Conservation (phyloP, 2,888 invertebrate genomes). For the Fabriciana adippe region DNA sequence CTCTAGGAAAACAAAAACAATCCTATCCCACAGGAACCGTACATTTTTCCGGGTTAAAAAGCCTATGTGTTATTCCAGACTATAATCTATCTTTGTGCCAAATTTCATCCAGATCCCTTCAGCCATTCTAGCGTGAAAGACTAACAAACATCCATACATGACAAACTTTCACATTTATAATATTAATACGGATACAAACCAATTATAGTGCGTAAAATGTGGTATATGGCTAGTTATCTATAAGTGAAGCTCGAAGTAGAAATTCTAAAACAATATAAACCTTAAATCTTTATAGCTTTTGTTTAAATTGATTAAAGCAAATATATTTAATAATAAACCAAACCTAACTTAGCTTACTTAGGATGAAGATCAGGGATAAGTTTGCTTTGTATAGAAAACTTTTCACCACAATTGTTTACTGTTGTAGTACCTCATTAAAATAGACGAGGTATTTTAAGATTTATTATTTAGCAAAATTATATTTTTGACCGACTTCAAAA, state of each 20-base stretch:
- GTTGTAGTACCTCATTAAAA: constrained; percentile 10
- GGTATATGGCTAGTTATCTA: neutral
- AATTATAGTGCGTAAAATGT: neutral
- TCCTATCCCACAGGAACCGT: too few species aligned
- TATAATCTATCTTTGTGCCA: too few species aligned
- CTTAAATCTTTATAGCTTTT: constrained; percentile 1
- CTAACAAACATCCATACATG: too few species aligned
- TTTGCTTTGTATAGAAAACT: constrained; percentile 11
- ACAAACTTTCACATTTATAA: too few species aligned
- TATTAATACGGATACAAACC: too few species aligned
- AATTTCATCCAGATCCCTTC: too few species aligned
- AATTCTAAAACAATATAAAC: constrained; percentile 6
- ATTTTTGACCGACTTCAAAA: too few species aligned
- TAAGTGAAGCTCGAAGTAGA: neutral
- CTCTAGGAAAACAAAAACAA: too few species aligned
- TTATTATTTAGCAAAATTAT: neutral
- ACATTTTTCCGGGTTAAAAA: too few species aligned
- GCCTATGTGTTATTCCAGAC: too few species aligned
- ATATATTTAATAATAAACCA: constrained; percentile 7
- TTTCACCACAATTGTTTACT: constrained; percentile 12
- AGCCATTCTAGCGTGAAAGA: too few species aligned
- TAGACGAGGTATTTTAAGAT: neutral
- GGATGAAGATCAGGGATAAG: constrained; percentile 6
- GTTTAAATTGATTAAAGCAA: constrained; percentile 7
- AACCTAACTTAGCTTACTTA: constrained; percentile 15